Conservation (phyloP, 2,113 vertebrate genomes). For the Thermophis baileyi region DNA sequence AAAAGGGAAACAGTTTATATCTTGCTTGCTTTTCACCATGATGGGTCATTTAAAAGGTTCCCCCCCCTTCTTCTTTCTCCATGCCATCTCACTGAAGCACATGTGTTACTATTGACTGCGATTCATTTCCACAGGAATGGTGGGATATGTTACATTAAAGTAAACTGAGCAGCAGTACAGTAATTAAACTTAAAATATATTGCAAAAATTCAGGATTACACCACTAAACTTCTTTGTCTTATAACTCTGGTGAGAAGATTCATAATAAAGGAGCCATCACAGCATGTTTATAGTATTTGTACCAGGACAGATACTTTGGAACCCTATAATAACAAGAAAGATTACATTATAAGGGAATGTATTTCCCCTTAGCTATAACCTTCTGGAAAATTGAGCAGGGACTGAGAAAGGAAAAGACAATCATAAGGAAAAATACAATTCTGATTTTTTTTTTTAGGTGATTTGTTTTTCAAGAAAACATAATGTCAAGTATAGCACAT, state of each 20-base stretch:
- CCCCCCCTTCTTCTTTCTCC: constrained; percentile 53
- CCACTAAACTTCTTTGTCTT: neutral
- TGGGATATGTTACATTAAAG: neutral
- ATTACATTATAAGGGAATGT: neutral
- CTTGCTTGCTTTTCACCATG: constrained; percentile 62
- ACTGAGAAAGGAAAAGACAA: neutral
- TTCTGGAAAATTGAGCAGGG: neutral
- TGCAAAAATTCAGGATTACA: neutral
- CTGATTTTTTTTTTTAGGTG: neutral
- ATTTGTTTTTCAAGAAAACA: neutral
- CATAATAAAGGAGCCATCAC: neutral
- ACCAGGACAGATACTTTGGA: neutral
- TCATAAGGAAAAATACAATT: neutral
- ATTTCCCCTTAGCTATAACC: neutral
- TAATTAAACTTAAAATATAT: neutral
- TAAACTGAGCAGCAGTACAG: neutral
- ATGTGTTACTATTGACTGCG: neutral
- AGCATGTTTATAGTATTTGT: neutral
- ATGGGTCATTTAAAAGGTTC: constrained; percentile 50
- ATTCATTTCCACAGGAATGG: neutral
- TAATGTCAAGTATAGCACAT: neutral
- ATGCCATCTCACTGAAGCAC: neutral
- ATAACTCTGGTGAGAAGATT: neutral
- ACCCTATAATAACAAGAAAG: neutral
- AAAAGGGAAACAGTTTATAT: constrained; percentile 51